Base-by-base conservation (phyloP, 1,140 invertebrate species). In the Listronotus oregonensis region DNA sequence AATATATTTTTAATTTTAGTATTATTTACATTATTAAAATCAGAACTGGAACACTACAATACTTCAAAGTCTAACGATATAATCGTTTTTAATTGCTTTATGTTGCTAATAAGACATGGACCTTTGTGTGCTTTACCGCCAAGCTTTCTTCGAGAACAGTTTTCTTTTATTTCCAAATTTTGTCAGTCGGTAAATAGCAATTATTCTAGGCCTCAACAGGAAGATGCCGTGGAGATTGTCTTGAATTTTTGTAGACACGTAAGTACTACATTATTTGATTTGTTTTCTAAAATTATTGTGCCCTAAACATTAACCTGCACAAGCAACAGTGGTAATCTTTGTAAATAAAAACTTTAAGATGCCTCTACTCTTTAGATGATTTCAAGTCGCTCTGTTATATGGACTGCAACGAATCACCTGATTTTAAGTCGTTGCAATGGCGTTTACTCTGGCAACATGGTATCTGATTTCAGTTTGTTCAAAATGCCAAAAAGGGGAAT, bases 191-290 rank as follows among this genome's bases (percentile, higher is more conserved):
- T 75, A 1, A 61, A 32, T 14, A 27, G 17, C 12, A 52, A 58
- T 31, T 54, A 62, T n/a, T 40, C 57, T 6, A 65, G 56, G 46
- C 15, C 39, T 0, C 40, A 64, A 21, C 73, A 76, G 61, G 68
- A 70, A 62, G 49, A 49, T 46, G 56, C 62, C 37, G 37, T 75
- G 11, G 66, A 69, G 14, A 65, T 69, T 51, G 43, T 70, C 11
- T 42, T 71, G 11, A 44, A 71, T 43, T 74, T 74, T 60, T 71
- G 66, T 40, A 61, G 56, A 56, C 66, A 74, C 63, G 73, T 75
- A 70, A 69, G 68, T 68, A 37, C 34, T 8, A 37, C 11, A 1
- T 12, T 37, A 5, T 27, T 27, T 27, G n/a, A n/a, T n/a, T n/a
- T n/a, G n/a, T 27, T 27, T 27, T 1, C 21, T 27, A 27, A 27